Conservation (phyloP, 2,888 invertebrate species). For the Polia nebulosa region DNA sequence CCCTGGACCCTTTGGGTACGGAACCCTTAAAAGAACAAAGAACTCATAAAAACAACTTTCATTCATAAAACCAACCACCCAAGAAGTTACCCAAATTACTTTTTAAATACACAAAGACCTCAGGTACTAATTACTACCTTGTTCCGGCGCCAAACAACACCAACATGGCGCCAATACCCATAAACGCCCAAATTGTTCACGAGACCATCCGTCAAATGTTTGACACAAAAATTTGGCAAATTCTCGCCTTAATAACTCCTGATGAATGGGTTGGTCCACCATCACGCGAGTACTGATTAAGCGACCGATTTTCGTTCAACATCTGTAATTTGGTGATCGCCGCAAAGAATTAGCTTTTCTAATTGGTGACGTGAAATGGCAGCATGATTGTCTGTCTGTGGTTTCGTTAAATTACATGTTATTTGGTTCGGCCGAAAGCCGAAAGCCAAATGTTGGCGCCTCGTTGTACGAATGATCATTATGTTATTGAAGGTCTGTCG, state of each 20-base stretch:
- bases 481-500: conserved; percentile 82
- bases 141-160: conserved; percentile 66
- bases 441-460: conserved; percentile 87
- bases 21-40: too few species aligned
- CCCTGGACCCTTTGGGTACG: too few species aligned
- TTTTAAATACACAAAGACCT: conserved; percentile 71
- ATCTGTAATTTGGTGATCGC: conserved; percentile 72
- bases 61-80: conserved; percentile 76
- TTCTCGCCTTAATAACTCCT: conserved; percentile 70
- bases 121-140: conserved; percentile 70
- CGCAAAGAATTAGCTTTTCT: conserved; percentile 70
- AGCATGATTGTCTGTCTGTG: conserved; percentile 79
- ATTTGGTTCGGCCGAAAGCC: conserved; percentile 77
- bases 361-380: conserved; percentile 74
- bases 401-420: conserved; percentile 85
- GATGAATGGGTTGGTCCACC: conserved; percentile 70
- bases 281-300: conserved; percentile 68
- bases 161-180: conserved; percentile 71
- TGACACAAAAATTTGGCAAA: conserved; percentile 77
- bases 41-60: conserved; percentile 55
- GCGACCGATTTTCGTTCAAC: conserved; percentile 64
- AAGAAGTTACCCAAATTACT: conserved; percentile 69
- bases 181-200: conserved; percentile 56
- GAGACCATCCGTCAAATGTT: conserved; percentile 76
- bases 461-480: conserved; percentile 83